Evolutionary conservation across 2,888 invertebrate genomes (phyloP), one percentile per base, ranked within the genome.

Genomic region (Eumacrocentrus americanus): DNA sequence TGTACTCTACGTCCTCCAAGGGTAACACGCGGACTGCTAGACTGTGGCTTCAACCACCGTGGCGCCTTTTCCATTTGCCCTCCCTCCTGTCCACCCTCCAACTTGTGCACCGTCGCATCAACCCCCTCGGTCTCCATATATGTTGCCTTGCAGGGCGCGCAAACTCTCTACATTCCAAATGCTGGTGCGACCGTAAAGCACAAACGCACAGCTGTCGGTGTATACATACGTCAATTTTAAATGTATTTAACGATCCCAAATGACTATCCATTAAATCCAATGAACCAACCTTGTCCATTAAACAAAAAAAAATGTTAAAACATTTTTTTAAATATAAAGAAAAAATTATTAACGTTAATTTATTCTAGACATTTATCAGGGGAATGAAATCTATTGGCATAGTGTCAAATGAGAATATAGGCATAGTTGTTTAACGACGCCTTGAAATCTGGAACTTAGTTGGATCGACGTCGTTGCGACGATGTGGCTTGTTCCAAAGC

Each of bases 11-110:
- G 68, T 67, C 65, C 69, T 18, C 47, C 42, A 50, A 67, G 63
- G 70, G 69, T 71, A 71, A 73, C 74, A 75, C 76, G 73, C 76
- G 76, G 74, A 74, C 75, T 74, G 71, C 47, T 66, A 65, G 62
- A 64, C 67, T 68, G 61, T 62, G 72, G 62, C 62, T 70, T 72
- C 66, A 67, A 70, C 71, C 71, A 61, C 68, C 69, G 70, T 66
- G 64, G 65, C 61, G 57, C 53, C 57, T 59, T 64, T 55, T 48
- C 58, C 20, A 55, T 46, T 22, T 16, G 46, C 57, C 29, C 40
- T 40, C 48, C 20, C 46, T 38, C 53, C 51, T 47, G 35, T 34
- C 37, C 61, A 16, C 35, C 44, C 55, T 14, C 22, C 23, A 37
- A n/a, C 23, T 12, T 29, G 29, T 14, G 22, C 37, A 35, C 38